Evolutionary conservation across 2,888 invertebrate species (phyloP).

Genomic region (Brenthis daphne): DNA sequence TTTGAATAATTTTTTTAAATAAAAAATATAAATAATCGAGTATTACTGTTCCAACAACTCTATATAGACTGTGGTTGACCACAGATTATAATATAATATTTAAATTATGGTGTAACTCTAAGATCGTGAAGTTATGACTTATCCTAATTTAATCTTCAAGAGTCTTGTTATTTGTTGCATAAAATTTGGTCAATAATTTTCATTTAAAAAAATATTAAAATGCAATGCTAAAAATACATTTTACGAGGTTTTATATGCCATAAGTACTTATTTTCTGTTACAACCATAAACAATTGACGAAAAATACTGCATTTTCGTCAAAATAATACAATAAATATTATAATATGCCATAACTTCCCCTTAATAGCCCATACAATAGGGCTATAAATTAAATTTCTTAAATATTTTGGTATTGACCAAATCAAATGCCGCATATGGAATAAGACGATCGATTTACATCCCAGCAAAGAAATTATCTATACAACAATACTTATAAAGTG

Average conservation of each 20-base stretch:
- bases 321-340: too few relatives aligned
- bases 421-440: conserved; percentile 33
- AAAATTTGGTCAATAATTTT: conserved; percentile 25
- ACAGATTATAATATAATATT: conserved; percentile 67
- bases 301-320: too few relatives aligned
- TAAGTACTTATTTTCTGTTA: conserved; percentile 21
- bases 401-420: conserved; percentile 23
- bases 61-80: conserved; percentile 71
- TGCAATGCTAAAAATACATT: conserved; percentile 15
- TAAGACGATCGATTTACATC: conserved; percentile 38
- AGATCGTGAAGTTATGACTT: conserved; percentile 44
- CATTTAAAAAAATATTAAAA: conserved; percentile 18
- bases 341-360: too few relatives aligned
- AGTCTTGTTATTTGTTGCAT: conserved; percentile 57
- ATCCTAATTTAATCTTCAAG: conserved; percentile 59
- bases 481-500: conserved; percentile 55
- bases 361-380: too few relatives aligned
- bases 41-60: conserved; percentile 79
- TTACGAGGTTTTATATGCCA: conserved; percentile 7
- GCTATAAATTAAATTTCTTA: background rate
- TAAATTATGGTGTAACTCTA: conserved; percentile 59
- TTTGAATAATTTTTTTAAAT: conserved; percentile 67
- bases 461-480: conserved; percentile 53
- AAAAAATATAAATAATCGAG: conserved; percentile 77
- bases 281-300: background rate